These are phyloP conservation scores for Bombus pyrosoma DNA, from an alignment of 1,140 invertebrate species.

Conservation along the genomic window DNA sequence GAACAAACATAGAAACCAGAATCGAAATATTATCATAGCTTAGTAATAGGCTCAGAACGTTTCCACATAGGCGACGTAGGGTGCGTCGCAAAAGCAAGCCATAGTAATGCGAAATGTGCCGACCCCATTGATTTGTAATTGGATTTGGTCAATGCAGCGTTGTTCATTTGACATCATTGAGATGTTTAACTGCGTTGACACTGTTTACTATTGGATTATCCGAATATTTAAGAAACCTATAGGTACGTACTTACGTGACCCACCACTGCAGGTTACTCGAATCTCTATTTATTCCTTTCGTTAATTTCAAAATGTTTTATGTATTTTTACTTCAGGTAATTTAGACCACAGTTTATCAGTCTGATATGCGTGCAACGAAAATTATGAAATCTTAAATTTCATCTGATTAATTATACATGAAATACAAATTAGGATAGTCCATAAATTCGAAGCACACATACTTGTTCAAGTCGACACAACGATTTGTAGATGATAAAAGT, in stretches of 20 bases:
- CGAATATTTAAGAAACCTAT: slow-evolving; percentile 63
- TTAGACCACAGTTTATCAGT: too few relatives aligned
- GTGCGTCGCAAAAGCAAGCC: slow-evolving; percentile 48
- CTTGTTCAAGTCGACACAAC: background rate
- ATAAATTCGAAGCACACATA: background rate
- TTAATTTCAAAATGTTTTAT: too few relatives aligned
- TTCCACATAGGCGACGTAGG: slow-evolving; percentile 53
- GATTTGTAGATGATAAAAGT: slow-evolving; percentile 1
- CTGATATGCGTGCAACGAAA: too few relatives aligned
- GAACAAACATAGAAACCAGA: slow-evolving; percentile 67
- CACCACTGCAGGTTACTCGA: background rate
- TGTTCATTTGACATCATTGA: slow-evolving; percentile 81
- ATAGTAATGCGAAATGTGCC: slow-evolving; percentile 61
- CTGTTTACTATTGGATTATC: slow-evolving; percentile 71
- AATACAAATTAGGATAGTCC: background rate
- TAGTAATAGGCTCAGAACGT: slow-evolving; percentile 76
- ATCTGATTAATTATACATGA: background rate
- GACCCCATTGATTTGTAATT: slow-evolving; percentile 72
- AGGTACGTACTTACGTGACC: background rate
- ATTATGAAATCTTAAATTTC: too few relatives aligned
- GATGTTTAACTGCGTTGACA: slow-evolving; percentile 69
- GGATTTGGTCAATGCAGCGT: slow-evolving; percentile 76
- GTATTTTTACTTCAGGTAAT: too few relatives aligned
- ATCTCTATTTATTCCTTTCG: background rate
- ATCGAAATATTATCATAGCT: slow-evolving; percentile 77